Evolutionary conservation across 1,140 invertebrate species (phyloP).

Genomic region (Drosophila subobscura): DNA sequence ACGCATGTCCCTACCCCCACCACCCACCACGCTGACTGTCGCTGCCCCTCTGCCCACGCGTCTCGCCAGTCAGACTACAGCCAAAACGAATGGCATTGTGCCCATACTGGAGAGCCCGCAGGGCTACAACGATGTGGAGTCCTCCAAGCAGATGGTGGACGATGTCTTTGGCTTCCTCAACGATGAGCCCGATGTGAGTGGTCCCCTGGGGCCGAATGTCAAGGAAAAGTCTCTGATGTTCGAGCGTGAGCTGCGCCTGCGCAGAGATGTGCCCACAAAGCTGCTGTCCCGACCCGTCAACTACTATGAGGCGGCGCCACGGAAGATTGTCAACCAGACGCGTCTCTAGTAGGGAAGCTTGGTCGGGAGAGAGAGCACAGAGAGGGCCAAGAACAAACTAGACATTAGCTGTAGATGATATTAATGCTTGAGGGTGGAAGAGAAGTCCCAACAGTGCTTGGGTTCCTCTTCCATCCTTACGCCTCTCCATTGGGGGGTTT

Average conservation of each 20-base stretch:
- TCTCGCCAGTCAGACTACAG: slow-evolving; percentile 20
- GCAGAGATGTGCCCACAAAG: slow-evolving; percentile 75
- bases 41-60: slow-evolving; percentile 11
- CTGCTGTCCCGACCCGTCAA: slow-evolving; percentile 80
- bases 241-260: slow-evolving; percentile 71
- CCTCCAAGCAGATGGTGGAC: slow-evolving; percentile 84
- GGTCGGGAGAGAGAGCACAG: slow-evolving; percentile 25
- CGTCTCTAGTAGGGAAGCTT: slow-evolving; percentile 62
- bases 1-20: slow-evolving; percentile 62
- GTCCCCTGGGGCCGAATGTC: slow-evolving; percentile 75
- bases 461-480: background rate
- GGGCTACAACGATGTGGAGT: slow-evolving; percentile 84
- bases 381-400: slow-evolving; percentile 55
- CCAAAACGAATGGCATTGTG: slow-evolving; percentile 5
- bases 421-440: slow-evolving; percentile 1
- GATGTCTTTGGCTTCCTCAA: slow-evolving; percentile 85
- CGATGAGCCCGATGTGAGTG: slow-evolving; percentile 83
- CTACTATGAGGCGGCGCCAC: slow-evolving; percentile 77
- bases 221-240: slow-evolving; percentile 82
- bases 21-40: slow-evolving; percentile 35
- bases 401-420: slow-evolving; percentile 23
- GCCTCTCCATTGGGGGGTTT: background rate
- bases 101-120: slow-evolving; percentile 35
- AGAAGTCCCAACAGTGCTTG: background rate
- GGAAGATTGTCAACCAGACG: slow-evolving; percentile 73